Evolutionary conservation across 1,140 invertebrate species (phyloP).

Genomic region (Harpegnathos saltator): DNA sequence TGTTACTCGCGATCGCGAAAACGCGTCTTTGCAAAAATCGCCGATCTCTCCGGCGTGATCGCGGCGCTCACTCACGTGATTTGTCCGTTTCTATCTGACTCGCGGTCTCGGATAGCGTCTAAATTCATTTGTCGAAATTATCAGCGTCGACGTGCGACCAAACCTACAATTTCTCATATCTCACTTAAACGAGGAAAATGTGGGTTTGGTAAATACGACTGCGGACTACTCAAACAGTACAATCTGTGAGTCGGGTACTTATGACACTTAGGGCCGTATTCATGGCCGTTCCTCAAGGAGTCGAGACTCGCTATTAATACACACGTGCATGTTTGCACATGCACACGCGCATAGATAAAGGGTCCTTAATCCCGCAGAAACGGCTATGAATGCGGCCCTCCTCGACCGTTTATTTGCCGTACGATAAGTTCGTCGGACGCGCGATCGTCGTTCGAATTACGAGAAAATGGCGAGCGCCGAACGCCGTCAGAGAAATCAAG

Average conservation of each 20-base stretch:
- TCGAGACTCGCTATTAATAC: constrained; percentile 26
- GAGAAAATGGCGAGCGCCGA: not conserved
- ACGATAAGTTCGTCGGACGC: no score
- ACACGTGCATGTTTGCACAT: not conserved
- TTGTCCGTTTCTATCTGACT: no score
- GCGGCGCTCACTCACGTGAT: no score
- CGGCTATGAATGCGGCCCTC: not conserved
- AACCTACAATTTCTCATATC: constrained; percentile 22
- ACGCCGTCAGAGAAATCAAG: no score
- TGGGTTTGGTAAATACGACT: constrained; percentile 5
- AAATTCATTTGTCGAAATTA: no score
- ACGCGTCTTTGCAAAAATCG: no score
- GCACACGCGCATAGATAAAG: not conserved
- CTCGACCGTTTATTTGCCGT: no score
- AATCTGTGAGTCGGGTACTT: constrained; percentile 8
- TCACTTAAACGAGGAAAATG: constrained; percentile 7
- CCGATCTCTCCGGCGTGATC: no score
- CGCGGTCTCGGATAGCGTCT: no score
- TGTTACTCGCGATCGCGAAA: not conserved
- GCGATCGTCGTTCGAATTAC: not conserved
- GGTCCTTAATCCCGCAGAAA: not conserved
- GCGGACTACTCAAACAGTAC: constrained; percentile 25
- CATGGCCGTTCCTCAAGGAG: not conserved
- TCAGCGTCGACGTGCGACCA: not conserved
- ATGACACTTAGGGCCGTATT: constrained; percentile 4